Percentiles rank a stretch among this genome's conserved stretches.
Evolutionary conservation across 2,797 vertebrate species (phyloP).

Genomic region (Enteromius anoplus): DNA sequence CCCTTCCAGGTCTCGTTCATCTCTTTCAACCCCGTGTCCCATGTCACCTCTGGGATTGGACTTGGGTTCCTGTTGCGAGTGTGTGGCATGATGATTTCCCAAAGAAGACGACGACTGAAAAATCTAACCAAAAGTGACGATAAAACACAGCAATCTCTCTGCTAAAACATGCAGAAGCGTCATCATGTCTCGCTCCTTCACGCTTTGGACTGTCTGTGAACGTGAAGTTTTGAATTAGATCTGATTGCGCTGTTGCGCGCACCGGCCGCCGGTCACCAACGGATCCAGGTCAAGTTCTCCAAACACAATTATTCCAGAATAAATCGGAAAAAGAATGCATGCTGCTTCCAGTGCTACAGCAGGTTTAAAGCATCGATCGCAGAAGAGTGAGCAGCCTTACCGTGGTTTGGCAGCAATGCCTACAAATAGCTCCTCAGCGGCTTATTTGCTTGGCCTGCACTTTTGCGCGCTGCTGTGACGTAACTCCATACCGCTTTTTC

Average conservation of each 20-base stretch:
- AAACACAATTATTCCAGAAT: slow-evolving; percentile 39
- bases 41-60: slow-evolving; percentile 83
- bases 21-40: slow-evolving; percentile 86
- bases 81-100: slow-evolving; percentile 81
- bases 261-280: slow-evolving; percentile 62
- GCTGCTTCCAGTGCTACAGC: slow-evolving; percentile 64
- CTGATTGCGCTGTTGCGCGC: slow-evolving; percentile 13
- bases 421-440: slow-evolving; percentile 76
- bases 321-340: slow-evolving; percentile 13
- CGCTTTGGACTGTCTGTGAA: not conserved
- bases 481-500: slow-evolving; percentile 75
- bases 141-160: slow-evolving; percentile 62
- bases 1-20: slow-evolving; percentile 95
- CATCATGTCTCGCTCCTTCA: slow-evolving; percentile 68
- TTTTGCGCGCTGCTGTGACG: slow-evolving; percentile 75
- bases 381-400: slow-evolving; percentile 72
- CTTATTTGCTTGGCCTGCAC: slow-evolving; percentile 79
- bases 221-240: not conserved
- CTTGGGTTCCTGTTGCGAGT: slow-evolving; percentile 83
- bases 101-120: slow-evolving; percentile 16
- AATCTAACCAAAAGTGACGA: slow-evolving; percentile 65
- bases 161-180: slow-evolving; percentile 66
- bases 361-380: slow-evolving; percentile 72
- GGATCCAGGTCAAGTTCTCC: slow-evolving; percentile 64
- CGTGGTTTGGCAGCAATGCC: slow-evolving; percentile 76